These are phyloP conservation scores for Patagioenas fasciata DNA, from an alignment of 2,113 vertebrate genomes.

Conservation along the genomic window DNA sequence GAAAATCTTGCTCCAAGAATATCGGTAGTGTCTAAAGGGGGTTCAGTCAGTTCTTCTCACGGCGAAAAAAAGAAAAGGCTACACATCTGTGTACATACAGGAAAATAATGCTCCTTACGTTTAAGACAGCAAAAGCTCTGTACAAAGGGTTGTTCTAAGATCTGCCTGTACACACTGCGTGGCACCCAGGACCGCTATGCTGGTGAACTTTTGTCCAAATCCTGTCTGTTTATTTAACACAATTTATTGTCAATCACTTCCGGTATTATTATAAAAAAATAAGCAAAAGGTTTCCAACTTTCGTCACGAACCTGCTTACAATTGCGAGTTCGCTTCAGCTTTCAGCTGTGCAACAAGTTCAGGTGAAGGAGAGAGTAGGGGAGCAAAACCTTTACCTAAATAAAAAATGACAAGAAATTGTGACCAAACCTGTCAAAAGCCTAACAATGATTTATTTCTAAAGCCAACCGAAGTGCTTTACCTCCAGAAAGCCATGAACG, in stretches of 20 bases:
- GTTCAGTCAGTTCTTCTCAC: background rate
- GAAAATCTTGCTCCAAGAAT: background rate
- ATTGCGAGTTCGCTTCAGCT: background rate
- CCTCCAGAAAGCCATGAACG: background rate
- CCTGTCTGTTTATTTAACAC: background rate
- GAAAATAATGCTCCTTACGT: background rate
- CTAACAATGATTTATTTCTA: background rate
- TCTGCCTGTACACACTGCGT: background rate
- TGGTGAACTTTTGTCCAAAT: background rate
- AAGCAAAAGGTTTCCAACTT: background rate
- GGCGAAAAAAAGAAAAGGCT: too few species aligned
- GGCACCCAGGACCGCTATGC: background rate
- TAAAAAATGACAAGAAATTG: background rate
- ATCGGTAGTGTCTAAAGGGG: background rate
- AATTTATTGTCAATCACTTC: background rate
- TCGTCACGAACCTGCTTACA: background rate
- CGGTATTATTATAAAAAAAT: fast-evolving
- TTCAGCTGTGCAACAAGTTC: background rate
- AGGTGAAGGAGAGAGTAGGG: background rate
- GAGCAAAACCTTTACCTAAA: background rate
- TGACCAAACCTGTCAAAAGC: background rate
- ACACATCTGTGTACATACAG: background rate
- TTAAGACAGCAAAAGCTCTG: background rate
- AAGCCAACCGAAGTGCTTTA: background rate
- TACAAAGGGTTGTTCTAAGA: background rate